Percentiles rank a stretch among this genome's conserved stretches.
These are phyloP conservation scores for Heliocidaris tuberculata DNA, from an alignment of 35 echinoderm and acorn worm species.

Conservation along the genomic window DNA sequence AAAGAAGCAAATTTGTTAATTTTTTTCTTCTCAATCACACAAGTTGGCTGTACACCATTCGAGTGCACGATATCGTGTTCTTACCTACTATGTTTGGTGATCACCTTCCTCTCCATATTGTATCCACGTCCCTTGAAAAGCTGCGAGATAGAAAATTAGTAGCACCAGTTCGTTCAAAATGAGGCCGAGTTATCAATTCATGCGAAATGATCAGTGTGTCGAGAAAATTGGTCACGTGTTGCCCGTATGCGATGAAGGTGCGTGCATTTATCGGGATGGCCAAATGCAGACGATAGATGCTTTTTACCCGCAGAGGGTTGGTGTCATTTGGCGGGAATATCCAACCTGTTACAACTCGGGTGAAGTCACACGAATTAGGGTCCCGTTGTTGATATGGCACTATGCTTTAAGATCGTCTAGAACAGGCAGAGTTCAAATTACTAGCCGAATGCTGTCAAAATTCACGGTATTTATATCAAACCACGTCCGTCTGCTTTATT, in stretches of 20 bases:
- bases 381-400: neutral
- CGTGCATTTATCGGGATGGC: neutral
- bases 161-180: neutral
- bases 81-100: neutral
- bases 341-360: neutral
- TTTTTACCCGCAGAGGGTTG: neutral
- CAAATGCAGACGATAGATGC: neutral
- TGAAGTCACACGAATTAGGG: neutral
- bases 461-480: neutral
- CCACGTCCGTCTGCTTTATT: neutral
- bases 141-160: neutral
- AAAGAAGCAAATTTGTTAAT: too few species aligned
- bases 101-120: slow-evolving; percentile 2
- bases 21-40: too few species aligned
- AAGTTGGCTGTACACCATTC: too few species aligned
- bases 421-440: neutral
- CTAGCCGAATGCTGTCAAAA: neutral
- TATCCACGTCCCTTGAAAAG: neutral
- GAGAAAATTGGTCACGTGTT: neutral
- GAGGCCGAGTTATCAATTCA: neutral
- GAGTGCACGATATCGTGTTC: neutral
- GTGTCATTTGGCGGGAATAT: neutral
- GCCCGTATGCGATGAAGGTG: neutral
- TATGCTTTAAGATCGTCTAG: neutral
- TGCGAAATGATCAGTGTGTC: neutral